Base-by-base conservation (phyloP, 1,140 invertebrate genomes). In the Diorhabda sublineata region DNA sequence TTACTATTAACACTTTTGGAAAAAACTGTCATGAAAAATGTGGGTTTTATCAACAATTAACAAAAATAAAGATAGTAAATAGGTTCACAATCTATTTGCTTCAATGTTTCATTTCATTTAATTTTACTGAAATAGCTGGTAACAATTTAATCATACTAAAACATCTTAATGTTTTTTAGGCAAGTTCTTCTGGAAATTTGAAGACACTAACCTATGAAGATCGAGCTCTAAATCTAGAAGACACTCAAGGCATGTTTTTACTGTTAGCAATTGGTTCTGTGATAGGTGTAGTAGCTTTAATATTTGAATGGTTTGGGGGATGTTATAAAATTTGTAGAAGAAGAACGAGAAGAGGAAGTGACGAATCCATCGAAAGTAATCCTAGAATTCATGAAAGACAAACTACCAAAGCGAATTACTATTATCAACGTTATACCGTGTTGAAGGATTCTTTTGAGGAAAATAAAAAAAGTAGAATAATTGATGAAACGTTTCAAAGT, bases 161-260 rank as follows among this genome's bases (percentile, higher is more conserved):
- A 26, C 26, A 26, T 26, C 0, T 26, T 26, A 26, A 26, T 26
- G 26, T 63, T 60, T 74, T 75, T 66, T 61, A 78, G 77, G 78
- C 79, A 6, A 80, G 73, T 69, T 65, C 70, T 11, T 70, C 59
- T 11, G 69, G 70, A 26, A 67, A 26, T 47, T 59, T 76, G 52
- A 73, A 71, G 65, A 45, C 81, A 71, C 69, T 83, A 66, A 75
- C 82, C 67, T 78, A 83, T 8, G 87, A 90, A 80, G 90, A 92
- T 77, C 84, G 89, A 64, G 86, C 88, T 59, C 74, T 92, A 42
- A 88, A 87, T 0, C 81, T 91, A 52, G 89, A 90, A 74, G 90
- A 92, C 70, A 91, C 89, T 2, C 89, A 91, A 82, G 91, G 91
- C 4, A 92, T 91, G 88, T 92, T 92, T 75, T 78, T 92, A 5